Base-by-base conservation (phyloP, 2,113 vertebrate genomes). In the Plecturocebus donacophilus region DNA sequence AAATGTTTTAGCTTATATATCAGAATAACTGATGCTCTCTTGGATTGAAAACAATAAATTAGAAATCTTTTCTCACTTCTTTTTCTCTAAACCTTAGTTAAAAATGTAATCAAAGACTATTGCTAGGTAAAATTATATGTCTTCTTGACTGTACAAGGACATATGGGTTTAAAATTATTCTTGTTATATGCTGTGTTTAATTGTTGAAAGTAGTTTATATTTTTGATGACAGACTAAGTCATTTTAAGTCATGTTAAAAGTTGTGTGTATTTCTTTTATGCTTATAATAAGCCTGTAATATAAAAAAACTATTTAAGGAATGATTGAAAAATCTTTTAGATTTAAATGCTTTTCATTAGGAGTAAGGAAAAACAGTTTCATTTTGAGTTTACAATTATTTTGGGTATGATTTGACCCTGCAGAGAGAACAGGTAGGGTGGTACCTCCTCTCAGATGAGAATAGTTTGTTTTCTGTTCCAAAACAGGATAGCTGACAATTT, bases 181-280 rank as follows among this genome's bases (percentile, higher is more conserved):
- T 68, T 90, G 73, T 94, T 58, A 58, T 52, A 71, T 96, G 12
- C 95, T 19, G 3, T 81, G 9, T 87, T 97, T 66, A 90, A 71
- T 79, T 52, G 20, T 30, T 92, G 47, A 49, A 40, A 66, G 9
- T 85, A 52, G n/a, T 91, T 97, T 73, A 35, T 95, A 79, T 79
- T 95, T 75, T 13, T 90, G 76, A 87, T 54, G 6, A 38, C 61
- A 76, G 32, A 79, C 11, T 17, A 90, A 49, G 32, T n/a, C 42
- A 42, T 52, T 95, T 38, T 90, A 95, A 86, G 14, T 86, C 81
- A 14, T 82, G 21, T 91, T 94, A 38, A 88, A 94, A 91, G 56
- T 88, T 68, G 1, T 56, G 21, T 80, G 5, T 91, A 76, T 90
- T 84, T 97, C 25, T 73, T 80, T 93, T 20, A 79, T 81, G 30